A percentile compares a stretch with the other conserved stretches of the same genome.
These are phyloP conservation scores for Raphicerus campestris DNA, from an alignment of 2,113 vertebrate genomes.

Conservation along the genomic window DNA sequence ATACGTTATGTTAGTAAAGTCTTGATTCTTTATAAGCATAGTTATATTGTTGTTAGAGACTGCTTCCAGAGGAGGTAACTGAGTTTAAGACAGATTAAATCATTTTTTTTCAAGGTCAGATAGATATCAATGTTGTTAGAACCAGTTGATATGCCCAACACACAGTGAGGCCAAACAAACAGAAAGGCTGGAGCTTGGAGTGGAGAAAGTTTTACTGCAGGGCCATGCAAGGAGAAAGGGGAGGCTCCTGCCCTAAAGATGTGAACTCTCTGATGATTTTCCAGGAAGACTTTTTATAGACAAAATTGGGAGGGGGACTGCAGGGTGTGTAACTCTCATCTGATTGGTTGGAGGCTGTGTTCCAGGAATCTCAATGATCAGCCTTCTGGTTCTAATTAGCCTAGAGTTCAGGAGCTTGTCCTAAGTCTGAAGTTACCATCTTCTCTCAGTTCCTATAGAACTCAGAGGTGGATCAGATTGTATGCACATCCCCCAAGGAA, in stretches of 20 bases:
- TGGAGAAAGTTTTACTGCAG: too few relatives aligned
- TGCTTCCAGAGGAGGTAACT: background rate
- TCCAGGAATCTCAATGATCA: background rate
- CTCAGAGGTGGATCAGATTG: background rate
- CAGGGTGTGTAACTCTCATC: background rate
- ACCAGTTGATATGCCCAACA: background rate
- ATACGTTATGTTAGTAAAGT: background rate
- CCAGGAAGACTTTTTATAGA: background rate
- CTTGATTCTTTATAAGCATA: background rate
- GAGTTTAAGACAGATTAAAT: background rate
- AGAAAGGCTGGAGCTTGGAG: background rate
- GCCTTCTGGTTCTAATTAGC: background rate
- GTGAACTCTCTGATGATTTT: background rate
- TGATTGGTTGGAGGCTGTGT: background rate
- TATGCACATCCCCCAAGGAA: background rate
- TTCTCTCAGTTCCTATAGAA: background rate
- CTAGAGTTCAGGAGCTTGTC: background rate
- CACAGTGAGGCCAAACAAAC: background rate
- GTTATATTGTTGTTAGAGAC: background rate
- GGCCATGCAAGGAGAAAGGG: background rate
- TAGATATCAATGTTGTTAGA: background rate
- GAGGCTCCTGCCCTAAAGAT: background rate
- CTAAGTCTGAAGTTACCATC: background rate
- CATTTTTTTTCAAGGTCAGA: background rate
- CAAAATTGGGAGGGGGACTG: background rate